These are phyloP conservation scores for Brachyistius frenatus DNA, from an alignment of 2,113 vertebrate species.

Conservation along the genomic window DNA sequence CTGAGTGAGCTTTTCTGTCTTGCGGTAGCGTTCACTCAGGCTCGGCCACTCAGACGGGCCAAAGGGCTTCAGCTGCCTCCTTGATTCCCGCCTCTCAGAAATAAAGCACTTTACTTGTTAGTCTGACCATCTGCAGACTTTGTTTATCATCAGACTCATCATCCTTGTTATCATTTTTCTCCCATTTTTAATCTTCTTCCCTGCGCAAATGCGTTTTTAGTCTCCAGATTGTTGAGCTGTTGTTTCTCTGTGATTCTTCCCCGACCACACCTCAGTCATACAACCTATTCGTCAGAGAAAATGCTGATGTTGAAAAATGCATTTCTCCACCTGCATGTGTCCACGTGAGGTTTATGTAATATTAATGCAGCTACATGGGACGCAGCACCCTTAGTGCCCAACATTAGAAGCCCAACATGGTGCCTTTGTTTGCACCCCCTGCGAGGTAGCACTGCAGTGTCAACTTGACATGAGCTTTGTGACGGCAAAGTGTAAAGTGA, in stretches of 20 bases:
- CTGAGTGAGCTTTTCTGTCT: background rate
- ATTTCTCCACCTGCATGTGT: constrained; percentile 21
- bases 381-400: constrained; percentile 21
- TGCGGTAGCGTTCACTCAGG: background rate
- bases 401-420: background rate
- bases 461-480: constrained; percentile 36
- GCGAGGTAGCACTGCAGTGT: constrained; percentile 39
- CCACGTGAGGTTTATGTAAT: constrained; percentile 44
- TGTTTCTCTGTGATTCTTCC: constrained; percentile 9
- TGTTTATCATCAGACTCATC: constrained; percentile 1
- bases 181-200: background rate
- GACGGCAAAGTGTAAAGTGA: constrained; percentile 58
- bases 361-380: constrained; percentile 56
- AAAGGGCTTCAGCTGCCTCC: constrained; percentile 21
- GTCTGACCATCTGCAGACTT: background rate
- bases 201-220: background rate
- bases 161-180: background rate
- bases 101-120: constrained; percentile 21
- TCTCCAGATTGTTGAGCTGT: background rate
- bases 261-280: constrained; percentile 25
- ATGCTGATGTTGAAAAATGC: constrained; percentile 46
- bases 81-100: constrained; percentile 9
- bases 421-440: constrained; percentile 35
- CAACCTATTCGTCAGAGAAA: constrained; percentile 45
- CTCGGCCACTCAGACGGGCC: constrained; percentile 1